Percentiles rank a stretch among this genome's conserved stretches.
phyloP scores from a whole-genome alignment of 2,113 vertebrate species.

The Arvicanthis niloticus region DNA sequence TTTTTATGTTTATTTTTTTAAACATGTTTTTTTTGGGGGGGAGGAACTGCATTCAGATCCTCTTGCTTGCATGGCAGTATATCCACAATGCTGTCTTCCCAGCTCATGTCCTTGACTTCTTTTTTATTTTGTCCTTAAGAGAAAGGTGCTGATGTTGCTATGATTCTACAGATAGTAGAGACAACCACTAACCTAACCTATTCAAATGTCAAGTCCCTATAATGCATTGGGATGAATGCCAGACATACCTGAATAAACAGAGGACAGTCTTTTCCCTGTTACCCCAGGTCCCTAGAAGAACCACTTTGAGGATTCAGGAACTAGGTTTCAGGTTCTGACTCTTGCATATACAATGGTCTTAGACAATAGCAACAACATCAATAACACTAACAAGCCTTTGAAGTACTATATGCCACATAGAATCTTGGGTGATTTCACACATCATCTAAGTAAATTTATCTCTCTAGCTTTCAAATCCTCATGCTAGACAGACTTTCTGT shows the following conservation, averaged over 20 bases:
- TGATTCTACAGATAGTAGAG: slow-evolving; percentile 37
- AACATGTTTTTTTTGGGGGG: not conserved
- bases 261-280: not conserved
- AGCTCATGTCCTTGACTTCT: not conserved
- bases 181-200: not conserved
- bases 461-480: slow-evolving; percentile 13
- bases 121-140: not conserved
- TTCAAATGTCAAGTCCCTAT: not conserved
- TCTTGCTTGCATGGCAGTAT: not conserved
- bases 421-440: slow-evolving; percentile 3
- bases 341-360: not conserved
- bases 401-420: not conserved
- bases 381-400: not conserved
- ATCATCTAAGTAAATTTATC: not conserved
- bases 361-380: not conserved
- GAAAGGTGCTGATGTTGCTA: not conserved
- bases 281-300: not conserved
- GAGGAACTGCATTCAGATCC: not conserved
- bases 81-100: not conserved
- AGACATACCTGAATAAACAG: not conserved
- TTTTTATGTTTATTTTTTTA: not conserved
- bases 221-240: not conserved
- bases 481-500: not conserved
- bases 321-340: not conserved
- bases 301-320: not conserved